Percentiles rank a stretch among this genome's conserved stretches.
Evolutionary conservation across 2,888 invertebrate species (phyloP).

Genomic region (Heliconius hortense): DNA sequence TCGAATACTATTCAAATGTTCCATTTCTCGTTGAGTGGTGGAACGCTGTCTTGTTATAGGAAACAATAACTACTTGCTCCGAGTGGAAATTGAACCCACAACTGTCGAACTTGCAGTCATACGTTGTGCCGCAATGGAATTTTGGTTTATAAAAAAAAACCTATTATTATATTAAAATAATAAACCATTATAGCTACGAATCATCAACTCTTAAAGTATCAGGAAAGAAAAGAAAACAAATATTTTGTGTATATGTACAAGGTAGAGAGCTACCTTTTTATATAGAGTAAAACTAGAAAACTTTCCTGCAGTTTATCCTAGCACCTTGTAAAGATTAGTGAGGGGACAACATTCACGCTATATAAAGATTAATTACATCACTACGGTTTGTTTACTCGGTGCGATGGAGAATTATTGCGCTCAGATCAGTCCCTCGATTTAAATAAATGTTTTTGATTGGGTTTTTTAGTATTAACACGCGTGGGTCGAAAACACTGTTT

Average conservation of each 20-base stretch:
- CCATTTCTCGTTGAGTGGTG: no score
- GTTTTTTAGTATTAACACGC: background rate
- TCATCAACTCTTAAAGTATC: background rate
- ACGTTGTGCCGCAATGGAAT: no score
- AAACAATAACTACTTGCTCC: no score
- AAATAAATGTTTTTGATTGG: slow-evolving; percentile 29
- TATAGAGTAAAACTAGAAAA: background rate
- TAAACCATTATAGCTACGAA: no score
- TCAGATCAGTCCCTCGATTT: slow-evolving; percentile 31
- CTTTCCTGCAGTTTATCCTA: slow-evolving; percentile 11
- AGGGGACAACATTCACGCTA: slow-evolving; percentile 25
- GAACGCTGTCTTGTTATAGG: no score
- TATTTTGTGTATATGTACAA: background rate
- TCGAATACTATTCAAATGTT: no score
- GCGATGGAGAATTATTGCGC: slow-evolving; percentile 40
- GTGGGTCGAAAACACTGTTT: background rate
- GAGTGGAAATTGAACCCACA: no score
- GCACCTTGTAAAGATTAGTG: slow-evolving; percentile 36
- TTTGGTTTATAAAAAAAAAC: no score
- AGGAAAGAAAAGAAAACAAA: background rate
- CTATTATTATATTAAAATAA: no score
- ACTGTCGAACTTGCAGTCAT: no score
- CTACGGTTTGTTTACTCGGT: slow-evolving; percentile 35
- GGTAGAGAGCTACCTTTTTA: background rate
- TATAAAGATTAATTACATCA: slow-evolving; percentile 40